phyloP scores from a whole-genome alignment of 2,797 vertebrate genomes.

The Carcharodon carcharias region DNA sequence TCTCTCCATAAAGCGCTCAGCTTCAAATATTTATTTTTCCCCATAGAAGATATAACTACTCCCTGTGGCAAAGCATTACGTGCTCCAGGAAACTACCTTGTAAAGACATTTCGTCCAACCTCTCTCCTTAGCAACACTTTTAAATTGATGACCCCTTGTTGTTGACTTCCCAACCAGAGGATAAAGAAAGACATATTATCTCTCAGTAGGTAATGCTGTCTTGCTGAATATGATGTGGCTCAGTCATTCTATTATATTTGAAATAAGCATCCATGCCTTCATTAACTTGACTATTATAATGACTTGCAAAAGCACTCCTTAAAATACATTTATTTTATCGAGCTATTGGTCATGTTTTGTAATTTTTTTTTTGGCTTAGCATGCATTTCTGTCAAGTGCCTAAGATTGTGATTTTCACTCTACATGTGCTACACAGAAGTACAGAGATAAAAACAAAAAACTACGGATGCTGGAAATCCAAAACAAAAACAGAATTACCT shows the following conservation, averaged over 20 bases:
- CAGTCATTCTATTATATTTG: not conserved
- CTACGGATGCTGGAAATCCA: too few relatives aligned
- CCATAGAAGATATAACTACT: not conserved
- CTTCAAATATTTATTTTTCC: not conserved
- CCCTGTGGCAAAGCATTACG: not conserved
- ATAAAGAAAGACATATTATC: not conserved
- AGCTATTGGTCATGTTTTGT: not conserved
- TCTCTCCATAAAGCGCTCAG: not conserved
- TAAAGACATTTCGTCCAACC: not conserved
- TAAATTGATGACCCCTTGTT: too few relatives aligned
- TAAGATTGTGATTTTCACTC: not conserved
- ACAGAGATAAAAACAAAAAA: too few relatives aligned
- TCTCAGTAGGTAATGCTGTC: not conserved
- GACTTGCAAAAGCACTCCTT: not conserved
- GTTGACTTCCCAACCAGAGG: not conserved
- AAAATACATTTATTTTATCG: not conserved
- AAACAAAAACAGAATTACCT: too few relatives aligned
- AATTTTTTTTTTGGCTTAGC: not conserved
- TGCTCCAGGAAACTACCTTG: too few relatives aligned
- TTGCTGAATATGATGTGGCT: not conserved
- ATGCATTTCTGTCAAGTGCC: not conserved
- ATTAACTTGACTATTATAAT: not conserved
- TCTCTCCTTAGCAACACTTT: slow-evolving; percentile 15
- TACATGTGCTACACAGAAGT: not conserved
- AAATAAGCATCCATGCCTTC: not conserved